phyloP scores from a whole-genome alignment of 2,797 vertebrate species.

The Neosilurus mollespiculum region DNA sequence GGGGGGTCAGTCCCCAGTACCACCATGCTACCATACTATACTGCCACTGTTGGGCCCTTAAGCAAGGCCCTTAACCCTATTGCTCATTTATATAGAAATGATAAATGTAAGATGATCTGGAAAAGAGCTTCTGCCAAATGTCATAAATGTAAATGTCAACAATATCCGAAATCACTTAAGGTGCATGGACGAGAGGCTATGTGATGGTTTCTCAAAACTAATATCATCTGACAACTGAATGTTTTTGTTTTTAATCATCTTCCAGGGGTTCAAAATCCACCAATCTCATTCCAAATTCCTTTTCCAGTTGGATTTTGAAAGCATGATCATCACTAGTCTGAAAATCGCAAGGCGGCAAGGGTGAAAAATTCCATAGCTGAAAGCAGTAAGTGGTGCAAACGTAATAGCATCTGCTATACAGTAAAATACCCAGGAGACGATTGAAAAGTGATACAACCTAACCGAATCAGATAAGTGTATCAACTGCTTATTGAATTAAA shows the following conservation, averaged over 20 bases:
- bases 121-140: no score
- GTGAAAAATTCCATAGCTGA: background rate
- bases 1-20: no score
- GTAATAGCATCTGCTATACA: background rate
- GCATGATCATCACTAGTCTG: background rate
- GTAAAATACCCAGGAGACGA: constrained; percentile 5
- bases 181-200: no score
- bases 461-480: constrained; percentile 6
- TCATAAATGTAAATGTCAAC: no score
- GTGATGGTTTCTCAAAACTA: no score
- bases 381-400: background rate
- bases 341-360: background rate
- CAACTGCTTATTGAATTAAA: constrained; percentile 26
- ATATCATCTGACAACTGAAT: background rate
- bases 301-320: background rate
- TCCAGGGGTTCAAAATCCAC: background rate
- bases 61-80: no score
- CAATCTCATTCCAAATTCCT: background rate
- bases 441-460: background rate
- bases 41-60: no score
- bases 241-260: background rate
- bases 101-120: no score
- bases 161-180: no score
- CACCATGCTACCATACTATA: no score
- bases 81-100: no score